Percentiles rank a stretch among this genome's conserved stretches.
phyloP scores from a whole-genome alignment of 37 sponge, comb jelly and placozoan species.

The Agelas oroides region DNA sequence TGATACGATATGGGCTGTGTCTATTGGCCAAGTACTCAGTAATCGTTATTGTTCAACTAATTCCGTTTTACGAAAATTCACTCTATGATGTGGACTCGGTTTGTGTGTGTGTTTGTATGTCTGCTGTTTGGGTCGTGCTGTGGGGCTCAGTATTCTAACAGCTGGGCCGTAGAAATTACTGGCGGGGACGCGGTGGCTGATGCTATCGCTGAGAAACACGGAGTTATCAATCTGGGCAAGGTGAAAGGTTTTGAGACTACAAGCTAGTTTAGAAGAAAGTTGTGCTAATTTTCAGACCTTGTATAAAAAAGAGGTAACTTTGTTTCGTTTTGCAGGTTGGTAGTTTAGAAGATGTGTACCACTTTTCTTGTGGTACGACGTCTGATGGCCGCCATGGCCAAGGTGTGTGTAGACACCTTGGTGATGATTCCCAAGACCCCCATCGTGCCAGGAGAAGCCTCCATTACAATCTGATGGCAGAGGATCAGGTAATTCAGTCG shows the following conservation, averaged over 20 bases:
- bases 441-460: slow-evolving; percentile 37
- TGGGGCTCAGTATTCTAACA: slow-evolving; percentile 62
- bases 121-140: neutral
- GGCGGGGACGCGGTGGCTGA: slow-evolving; percentile 68
- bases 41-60: no score
- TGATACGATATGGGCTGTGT: no score
- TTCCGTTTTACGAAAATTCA: neutral
- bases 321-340: slow-evolving; percentile 32
- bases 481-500: slow-evolving; percentile 36
- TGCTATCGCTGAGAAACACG: slow-evolving; percentile 71
- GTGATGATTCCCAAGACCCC: no score
- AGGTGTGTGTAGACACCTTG: no score
- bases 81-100: neutral
- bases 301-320: neutral
- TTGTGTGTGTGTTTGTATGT: slow-evolving; percentile 1
- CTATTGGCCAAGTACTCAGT: no score
- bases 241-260: slow-evolving; percentile 23
- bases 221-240: slow-evolving; percentile 72
- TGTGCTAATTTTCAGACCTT: neutral
- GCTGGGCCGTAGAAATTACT: slow-evolving; percentile 79
- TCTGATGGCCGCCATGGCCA: slow-evolving; percentile 14
- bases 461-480: slow-evolving; percentile 39
- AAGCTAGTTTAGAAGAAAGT: neutral
- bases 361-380: slow-evolving; percentile 43
- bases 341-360: slow-evolving; percentile 58